A percentile compares a stretch with the other conserved stretches of the same genome.
Conservation (phyloP, 2,113 vertebrate genomes). For the Alaudala cheleensis region DNA sequence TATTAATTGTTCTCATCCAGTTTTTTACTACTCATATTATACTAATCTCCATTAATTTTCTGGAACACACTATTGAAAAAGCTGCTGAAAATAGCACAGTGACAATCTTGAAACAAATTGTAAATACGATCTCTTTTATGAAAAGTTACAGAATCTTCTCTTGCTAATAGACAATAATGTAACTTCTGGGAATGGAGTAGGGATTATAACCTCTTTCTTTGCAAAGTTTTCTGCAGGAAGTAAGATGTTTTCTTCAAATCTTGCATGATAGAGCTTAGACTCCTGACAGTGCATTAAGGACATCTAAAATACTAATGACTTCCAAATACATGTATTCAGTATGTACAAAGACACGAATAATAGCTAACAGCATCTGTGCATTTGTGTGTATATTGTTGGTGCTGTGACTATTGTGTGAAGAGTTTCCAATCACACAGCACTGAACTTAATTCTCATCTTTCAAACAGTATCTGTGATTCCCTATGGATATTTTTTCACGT, state of each 20-base stretch:
- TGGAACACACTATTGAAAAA: neutral
- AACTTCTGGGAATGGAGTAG: neutral
- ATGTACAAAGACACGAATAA: neutral
- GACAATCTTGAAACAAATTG: neutral
- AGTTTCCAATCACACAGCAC: neutral
- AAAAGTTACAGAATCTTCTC: neutral
- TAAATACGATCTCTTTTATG: neutral
- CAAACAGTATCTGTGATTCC: neutral
- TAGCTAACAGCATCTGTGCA: neutral
- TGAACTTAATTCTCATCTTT: neutral
- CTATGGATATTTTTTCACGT: neutral
- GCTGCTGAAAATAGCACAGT: neutral
- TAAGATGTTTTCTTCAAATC: neutral
- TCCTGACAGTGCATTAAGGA: neutral
- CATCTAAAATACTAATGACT: neutral
- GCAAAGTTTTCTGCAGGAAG: neutral
- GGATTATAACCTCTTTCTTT: neutral
- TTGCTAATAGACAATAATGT: neutral
- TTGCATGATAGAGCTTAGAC: neutral
- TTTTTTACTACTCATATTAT: neutral
- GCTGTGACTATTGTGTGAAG: neutral
- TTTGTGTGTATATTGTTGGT: neutral
- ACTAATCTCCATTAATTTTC: neutral
- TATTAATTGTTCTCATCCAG: neutral
- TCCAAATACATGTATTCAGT: neutral